Percentiles rank a stretch among this genome's conserved stretches.
Evolutionary conservation across 2,113 vertebrate genomes (phyloP).

Genomic region (Pungitius pungitius): DNA sequence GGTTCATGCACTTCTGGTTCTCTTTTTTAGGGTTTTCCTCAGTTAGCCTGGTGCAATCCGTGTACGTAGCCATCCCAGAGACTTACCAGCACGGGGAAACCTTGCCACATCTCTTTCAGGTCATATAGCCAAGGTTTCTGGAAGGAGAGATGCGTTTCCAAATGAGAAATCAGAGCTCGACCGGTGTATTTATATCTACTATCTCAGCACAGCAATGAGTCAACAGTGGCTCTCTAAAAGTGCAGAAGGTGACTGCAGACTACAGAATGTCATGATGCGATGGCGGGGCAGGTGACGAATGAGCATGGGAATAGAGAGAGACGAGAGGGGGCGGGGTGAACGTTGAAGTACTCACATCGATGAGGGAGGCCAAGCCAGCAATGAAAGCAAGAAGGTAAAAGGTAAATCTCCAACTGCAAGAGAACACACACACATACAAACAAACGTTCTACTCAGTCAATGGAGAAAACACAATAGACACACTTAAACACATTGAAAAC

Average conservation of each 20-base stretch:
- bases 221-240: slow-evolving; percentile 21
- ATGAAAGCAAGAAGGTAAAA: slow-evolving; percentile 97
- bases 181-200: slow-evolving; percentile 48
- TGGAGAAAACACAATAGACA: slow-evolving; percentile 41
- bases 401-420: slow-evolving; percentile 96
- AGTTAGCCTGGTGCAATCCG: not conserved
- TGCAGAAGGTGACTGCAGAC: slow-evolving; percentile 10
- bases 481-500: slow-evolving; percentile 20
- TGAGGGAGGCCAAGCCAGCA: slow-evolving; percentile 90
- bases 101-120: slow-evolving; percentile 90
- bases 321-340: slow-evolving; percentile 29
- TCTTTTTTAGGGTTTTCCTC: not conserved
- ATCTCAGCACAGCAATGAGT: slow-evolving; percentile 51
- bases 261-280: slow-evolving; percentile 5
- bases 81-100: slow-evolving; percentile 92
- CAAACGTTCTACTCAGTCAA: slow-evolving; percentile 66
- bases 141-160: slow-evolving; percentile 32
- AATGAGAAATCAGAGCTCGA: slow-evolving; percentile 44
- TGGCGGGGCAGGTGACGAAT: not conserved
- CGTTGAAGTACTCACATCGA: slow-evolving; percentile 86
- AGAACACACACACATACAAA: slow-evolving; percentile 78
- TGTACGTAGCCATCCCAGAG: slow-evolving; percentile 6
- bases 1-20: not conserved
- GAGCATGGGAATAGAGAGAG: not conserved
- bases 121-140: slow-evolving; percentile 98